phyloP scores from a whole-genome alignment of 2,888 invertebrate species.

The Apamea crenata region DNA sequence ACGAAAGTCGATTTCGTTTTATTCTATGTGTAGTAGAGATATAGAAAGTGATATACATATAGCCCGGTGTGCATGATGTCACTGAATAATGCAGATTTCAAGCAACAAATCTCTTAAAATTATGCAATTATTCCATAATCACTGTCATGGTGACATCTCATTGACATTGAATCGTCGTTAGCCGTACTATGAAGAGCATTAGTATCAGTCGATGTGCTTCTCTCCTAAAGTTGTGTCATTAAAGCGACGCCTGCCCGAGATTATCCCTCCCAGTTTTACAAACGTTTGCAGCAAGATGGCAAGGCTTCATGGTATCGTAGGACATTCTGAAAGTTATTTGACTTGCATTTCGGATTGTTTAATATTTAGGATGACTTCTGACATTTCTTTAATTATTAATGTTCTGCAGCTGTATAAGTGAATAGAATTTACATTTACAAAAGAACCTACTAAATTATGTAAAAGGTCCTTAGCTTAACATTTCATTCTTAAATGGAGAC shows the following conservation, averaged over 20 bases:
- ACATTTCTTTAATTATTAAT: neutral
- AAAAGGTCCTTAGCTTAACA: neutral
- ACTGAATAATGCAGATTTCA: neutral
- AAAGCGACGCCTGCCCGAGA: conserved; percentile 49
- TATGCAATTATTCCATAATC: neutral
- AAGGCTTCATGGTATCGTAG: neutral
- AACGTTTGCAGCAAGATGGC: conserved; percentile 30
- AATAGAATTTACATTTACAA: neutral
- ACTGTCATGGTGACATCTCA: neutral
- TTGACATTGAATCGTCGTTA: conserved; percentile 19
- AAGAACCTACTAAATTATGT: neutral
- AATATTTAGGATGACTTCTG: neutral
- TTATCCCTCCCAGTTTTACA: conserved; percentile 55
- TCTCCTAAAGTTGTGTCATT: conserved; percentile 53
- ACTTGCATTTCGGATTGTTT: neutral
- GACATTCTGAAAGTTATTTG: neutral
- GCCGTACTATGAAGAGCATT: conserved; percentile 8
- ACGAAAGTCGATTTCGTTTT: neutral
- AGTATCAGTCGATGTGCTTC: conserved; percentile 50
- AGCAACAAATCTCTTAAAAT: neutral
- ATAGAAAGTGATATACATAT: neutral
- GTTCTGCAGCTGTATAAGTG: neutral
- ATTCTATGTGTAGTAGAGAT: neutral
- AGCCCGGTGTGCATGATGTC: neutral
- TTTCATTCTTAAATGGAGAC: neutral